A percentile compares a stretch with the other conserved stretches of the same genome.
These are phyloP conservation scores for Orchestia grillus DNA, from an alignment of 1,140 invertebrate genomes.

Conservation along the genomic window DNA sequence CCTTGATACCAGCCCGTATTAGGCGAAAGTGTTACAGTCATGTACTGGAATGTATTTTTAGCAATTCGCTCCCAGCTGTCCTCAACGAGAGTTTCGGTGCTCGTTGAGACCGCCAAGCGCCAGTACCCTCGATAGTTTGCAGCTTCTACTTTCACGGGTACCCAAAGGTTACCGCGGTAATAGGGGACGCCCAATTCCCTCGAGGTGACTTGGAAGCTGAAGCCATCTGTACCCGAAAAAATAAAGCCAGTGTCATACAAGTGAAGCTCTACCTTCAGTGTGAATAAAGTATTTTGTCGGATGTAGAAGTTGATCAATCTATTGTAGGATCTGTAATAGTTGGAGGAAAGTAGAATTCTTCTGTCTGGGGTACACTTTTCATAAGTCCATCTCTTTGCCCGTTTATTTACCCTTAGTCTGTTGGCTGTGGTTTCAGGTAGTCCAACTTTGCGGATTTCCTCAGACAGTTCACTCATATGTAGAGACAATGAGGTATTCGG, in stretches of 20 bases:
- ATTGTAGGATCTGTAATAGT: background rate
- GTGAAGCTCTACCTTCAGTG: background rate
- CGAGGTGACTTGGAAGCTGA: background rate
- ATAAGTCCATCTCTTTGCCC: background rate
- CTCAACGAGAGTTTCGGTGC: background rate
- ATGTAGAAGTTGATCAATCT: background rate
- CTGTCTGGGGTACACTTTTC: background rate
- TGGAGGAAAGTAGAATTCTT: background rate
- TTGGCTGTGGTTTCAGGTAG: background rate
- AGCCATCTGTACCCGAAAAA: background rate
- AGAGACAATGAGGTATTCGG: background rate
- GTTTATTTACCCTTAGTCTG: background rate
- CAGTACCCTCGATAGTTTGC: background rate
- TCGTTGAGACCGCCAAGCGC: background rate
- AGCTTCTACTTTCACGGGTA: background rate
- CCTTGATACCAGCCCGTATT: background rate
- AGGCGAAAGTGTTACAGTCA: background rate
- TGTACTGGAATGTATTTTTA: background rate
- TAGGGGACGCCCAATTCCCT: background rate
- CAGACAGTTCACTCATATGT: background rate
- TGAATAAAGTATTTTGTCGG: background rate
- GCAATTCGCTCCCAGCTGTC: background rate
- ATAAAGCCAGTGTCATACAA: background rate
- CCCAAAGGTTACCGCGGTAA: background rate
- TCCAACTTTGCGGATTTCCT: background rate